Conservation (phyloP, 2,888 invertebrate species). For the Rhagophthalmus giganteus region DNA sequence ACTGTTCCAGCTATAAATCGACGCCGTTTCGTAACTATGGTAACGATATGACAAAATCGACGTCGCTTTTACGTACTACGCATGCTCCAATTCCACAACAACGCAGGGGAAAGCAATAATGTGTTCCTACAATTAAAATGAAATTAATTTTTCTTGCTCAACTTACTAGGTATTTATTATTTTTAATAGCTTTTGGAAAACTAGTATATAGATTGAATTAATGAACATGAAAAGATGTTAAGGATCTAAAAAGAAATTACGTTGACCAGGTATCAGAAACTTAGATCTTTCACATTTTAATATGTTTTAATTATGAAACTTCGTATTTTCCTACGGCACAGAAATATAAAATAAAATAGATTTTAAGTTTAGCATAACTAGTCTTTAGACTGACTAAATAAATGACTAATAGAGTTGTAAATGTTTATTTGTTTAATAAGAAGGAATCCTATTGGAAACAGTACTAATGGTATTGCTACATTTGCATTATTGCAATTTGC, state of each 20-base stretch:
- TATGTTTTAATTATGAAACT: too few species aligned
- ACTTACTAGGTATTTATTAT: not conserved
- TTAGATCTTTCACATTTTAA: too few species aligned
- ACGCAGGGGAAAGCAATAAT: slow-evolving; percentile 14
- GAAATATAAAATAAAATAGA: not conserved
- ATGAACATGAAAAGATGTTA: too few species aligned
- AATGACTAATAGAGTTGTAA: too few species aligned
- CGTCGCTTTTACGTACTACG: slow-evolving; percentile 6
- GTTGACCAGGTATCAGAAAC: too few species aligned
- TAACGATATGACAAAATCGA: slow-evolving; percentile 21
- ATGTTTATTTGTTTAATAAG: too few species aligned
- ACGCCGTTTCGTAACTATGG: slow-evolving; percentile 46
- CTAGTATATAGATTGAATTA: too few species aligned
- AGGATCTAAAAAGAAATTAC: too few species aligned
- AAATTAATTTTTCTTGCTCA: not conserved
- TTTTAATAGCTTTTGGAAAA: not conserved
- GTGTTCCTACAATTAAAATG: not conserved
- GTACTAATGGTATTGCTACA: too few species aligned
- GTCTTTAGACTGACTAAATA: not conserved
- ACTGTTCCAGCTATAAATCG: slow-evolving; percentile 65
- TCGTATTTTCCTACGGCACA: too few species aligned
- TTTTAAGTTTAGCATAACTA: not conserved
- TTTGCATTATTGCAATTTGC: not conserved
- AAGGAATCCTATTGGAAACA: too few species aligned
- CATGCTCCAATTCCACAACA: slow-evolving; percentile 16